Evolutionary conservation across 1,140 invertebrate species (phyloP).

Genomic region (Drosophila punjabiensis): DNA sequence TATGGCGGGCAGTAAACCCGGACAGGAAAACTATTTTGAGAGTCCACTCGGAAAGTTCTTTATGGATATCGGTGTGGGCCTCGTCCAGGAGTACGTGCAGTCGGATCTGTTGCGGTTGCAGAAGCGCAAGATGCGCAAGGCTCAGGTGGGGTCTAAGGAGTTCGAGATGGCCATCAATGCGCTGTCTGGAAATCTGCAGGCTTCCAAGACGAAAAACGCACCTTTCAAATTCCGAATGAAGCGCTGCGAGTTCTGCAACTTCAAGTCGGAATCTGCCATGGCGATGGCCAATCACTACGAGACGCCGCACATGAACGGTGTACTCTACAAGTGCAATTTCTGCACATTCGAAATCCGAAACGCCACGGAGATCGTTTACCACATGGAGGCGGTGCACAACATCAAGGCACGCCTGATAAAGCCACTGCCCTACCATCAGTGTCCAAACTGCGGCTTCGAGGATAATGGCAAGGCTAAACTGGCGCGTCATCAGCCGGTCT

Average conservation of each 20-base stretch:
- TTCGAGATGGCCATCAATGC: constrained; percentile 92
- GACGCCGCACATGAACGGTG: constrained; percentile 96
- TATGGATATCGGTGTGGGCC: constrained; percentile 95
- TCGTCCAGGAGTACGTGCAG: constrained; percentile 97
- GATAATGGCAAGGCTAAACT: constrained; percentile 97
- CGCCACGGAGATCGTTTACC: constrained; percentile 94
- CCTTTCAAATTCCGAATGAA: constrained; percentile 92
- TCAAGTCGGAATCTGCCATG: constrained; percentile 95
- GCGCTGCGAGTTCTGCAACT: constrained; percentile 96
- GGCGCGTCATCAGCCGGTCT: constrained; percentile 94
- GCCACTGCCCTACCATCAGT: constrained; percentile 95
- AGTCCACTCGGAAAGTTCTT: constrained; percentile 96
- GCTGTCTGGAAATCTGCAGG: constrained; percentile 93
- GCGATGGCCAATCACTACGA: constrained; percentile 96
- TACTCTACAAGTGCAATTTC: constrained; percentile 94
- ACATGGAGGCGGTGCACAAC: constrained; percentile 96
- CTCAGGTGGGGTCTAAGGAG: constrained; percentile 88
- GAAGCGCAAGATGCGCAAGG: constrained; percentile 91
- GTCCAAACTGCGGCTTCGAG: constrained; percentile 97
- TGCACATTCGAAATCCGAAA: constrained; percentile 93
- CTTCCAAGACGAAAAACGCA: constrained; percentile 95
- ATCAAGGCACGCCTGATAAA: constrained; percentile 93
- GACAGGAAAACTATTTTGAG: constrained; percentile 90
- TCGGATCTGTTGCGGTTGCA: constrained; percentile 95
- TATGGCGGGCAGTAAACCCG: constrained; percentile 51